Evolutionary conservation across 2,888 invertebrate species (phyloP), one percentile per base, ranked within the genome.

Genomic region (Xanthia icteritia): DNA sequence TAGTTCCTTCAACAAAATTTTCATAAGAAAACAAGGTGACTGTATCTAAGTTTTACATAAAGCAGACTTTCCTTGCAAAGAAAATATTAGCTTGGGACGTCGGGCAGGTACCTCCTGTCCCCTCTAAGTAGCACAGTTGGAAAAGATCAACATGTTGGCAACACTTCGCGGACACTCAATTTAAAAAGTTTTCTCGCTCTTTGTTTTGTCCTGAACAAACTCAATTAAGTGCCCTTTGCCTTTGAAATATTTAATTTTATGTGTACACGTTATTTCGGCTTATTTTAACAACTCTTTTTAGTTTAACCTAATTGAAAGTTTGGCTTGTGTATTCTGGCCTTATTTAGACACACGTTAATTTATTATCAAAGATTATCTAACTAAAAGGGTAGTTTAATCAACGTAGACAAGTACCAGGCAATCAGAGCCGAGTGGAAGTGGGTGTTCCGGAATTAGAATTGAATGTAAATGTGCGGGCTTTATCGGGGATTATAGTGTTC

Each of bases 381-480:
- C 90, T 86, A 85, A 84, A 90, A 91, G 90, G 90, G 89, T 91
- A 92, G 94, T 95, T 96, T 96, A 96, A 96, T 96, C 96, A 96
- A 94, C 90, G 92, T 86, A 86, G 91, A 94, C 95, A 94, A 94
- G 93, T 93, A 94, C 93, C 93, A 95, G 94, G 96, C 95, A 96
- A 96, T 96, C 96, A 96, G 93, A 89, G 89, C 87, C 89, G 90
- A 95, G 95, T 95, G 94, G 94, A 89, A 94, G 92, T 93, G 94
- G 95, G 94, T 92, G 92, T 94, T 91, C 92, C 93, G 91, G 93
- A 96, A 96, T 96, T 96, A 96, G 96, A 96, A 96, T 96, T 96
- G 96, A 96, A 97, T 97, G 97, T 97, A 97, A 97, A 97, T 97
- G 97, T 97, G 97, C 97, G 97, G 97, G 97, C 96, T 96, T 97